Percentiles rank a stretch among this genome's conserved stretches.
Evolutionary conservation across 2,888 invertebrate genomes (phyloP).

Genomic region (Ramazzottius varieornatus): DNA sequence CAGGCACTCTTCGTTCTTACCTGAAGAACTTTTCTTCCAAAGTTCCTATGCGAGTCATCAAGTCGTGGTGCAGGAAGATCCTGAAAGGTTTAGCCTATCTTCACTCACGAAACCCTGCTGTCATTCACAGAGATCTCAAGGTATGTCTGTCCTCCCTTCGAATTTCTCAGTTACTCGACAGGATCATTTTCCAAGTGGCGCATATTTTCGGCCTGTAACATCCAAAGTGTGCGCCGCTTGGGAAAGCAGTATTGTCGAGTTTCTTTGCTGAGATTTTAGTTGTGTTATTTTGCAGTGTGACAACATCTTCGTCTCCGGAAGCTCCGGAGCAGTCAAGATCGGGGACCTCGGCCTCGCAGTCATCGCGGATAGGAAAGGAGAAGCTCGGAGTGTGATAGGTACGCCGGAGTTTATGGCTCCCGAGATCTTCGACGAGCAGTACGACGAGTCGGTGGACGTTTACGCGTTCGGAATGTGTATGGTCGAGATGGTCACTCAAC

Average conservation of each 20-base stretch:
- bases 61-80: conserved; percentile 97
- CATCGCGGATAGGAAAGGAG: too few relatives aligned
- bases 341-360: conserved; percentile 94
- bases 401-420: conserved; percentile 93
- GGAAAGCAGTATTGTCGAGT: too few relatives aligned
- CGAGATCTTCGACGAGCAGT: conserved; percentile 97
- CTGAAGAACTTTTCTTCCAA: too few relatives aligned
- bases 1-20: conserved; percentile 92
- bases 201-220: too few relatives aligned
- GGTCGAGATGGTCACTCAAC: conserved; percentile 97
- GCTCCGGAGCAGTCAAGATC: conserved; percentile 96
- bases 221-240: too few relatives aligned
- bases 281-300: too few relatives aligned
- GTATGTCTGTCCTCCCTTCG: too few relatives aligned
- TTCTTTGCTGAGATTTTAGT: too few relatives aligned
- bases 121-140: conserved; percentile 86
- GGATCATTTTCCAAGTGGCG: too few relatives aligned
- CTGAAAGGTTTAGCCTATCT: conserved; percentile 80
- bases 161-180: too few relatives aligned
- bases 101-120: conserved; percentile 79
- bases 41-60: too few relatives aligned
- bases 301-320: conserved; percentile 98
- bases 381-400: too few relatives aligned
- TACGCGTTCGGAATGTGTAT: conserved; percentile 99
- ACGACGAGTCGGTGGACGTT: conserved; percentile 93